Conservation (phyloP, 53 echinoderm and acorn worm genomes). For the Echinarachnius parma region DNA sequence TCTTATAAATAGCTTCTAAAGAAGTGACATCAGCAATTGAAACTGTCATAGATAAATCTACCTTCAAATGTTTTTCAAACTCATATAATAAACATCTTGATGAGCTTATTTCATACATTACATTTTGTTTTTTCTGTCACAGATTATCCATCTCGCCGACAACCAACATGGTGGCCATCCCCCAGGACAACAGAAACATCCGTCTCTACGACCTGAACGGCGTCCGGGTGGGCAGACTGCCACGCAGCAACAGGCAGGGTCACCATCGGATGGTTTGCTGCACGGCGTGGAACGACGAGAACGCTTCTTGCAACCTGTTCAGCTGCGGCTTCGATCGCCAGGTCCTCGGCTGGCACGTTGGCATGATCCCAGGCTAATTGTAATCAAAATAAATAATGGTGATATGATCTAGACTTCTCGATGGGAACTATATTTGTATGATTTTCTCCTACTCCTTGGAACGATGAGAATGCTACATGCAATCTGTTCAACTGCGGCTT, state of each 20-base stretch:
- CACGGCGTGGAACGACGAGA: constrained; percentile 92
- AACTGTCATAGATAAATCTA: no score
- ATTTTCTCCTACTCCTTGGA: no score
- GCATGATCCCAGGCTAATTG: constrained; percentile 42
- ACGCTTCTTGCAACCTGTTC: constrained; percentile 79
- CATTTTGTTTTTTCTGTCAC: constrained; percentile 3
- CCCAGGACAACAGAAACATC: constrained; percentile 92
- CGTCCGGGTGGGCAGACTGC: constrained; percentile 79
- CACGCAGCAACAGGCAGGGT: constrained; percentile 91
- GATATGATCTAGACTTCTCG: no score
- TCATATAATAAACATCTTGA: no score
- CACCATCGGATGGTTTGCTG: constrained; percentile 96
- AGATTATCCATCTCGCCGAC: constrained; percentile 90
- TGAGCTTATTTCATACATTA: no score
- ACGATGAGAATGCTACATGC: no score
- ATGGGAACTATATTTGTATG: no score
- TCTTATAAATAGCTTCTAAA: no score
- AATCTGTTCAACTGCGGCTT: no score
- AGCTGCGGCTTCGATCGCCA: constrained; percentile 97
- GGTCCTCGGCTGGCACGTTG: constrained; percentile 92
- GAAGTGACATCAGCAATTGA: no score
- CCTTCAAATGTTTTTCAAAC: no score
- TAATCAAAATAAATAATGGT: no score
- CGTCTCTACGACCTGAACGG: constrained; percentile 91
- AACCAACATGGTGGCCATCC: constrained; percentile 90